Percentiles rank a stretch among this genome's conserved stretches.
Conservation (phyloP, 2,113 vertebrate genomes). For the Lota lota region DNA sequence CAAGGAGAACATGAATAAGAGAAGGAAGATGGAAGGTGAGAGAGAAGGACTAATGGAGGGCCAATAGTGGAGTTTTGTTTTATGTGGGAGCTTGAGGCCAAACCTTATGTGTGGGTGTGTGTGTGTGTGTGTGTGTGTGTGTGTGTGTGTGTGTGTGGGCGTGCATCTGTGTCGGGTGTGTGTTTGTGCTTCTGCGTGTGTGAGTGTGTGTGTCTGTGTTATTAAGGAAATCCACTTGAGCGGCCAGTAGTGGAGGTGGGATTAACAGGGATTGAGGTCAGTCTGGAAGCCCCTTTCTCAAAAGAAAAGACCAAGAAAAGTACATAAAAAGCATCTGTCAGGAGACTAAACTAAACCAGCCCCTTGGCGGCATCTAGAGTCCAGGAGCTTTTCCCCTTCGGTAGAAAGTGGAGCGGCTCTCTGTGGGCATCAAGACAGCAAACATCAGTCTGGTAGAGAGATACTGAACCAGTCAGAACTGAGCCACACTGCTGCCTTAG, state of each 20-base stretch:
- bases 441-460: too few species aligned
- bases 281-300: conserved; percentile 19
- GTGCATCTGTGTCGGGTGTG: background rate
- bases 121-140: conserved; percentile 1
- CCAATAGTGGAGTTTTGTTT: too few species aligned
- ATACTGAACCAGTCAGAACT: too few species aligned
- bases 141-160: background rate
- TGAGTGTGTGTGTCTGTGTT: background rate
- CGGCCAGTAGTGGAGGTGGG: conserved; percentile 37
- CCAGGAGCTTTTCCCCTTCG: too few species aligned
- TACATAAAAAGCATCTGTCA: too few species aligned
- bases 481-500: too few species aligned
- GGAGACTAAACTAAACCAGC: too few species aligned
- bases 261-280: conserved; percentile 19
- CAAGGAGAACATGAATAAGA: background rate
- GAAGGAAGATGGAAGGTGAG: conserved; percentile 21
- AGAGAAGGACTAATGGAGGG: conserved; percentile 19
- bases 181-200: background rate
- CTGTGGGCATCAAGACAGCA: too few species aligned
- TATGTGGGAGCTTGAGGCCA: background rate
- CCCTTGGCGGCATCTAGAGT: too few species aligned
- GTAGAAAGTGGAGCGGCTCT: too few species aligned
- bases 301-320: conserved; percentile 3
- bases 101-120: conserved; percentile 14
- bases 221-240: conserved; percentile 10